Percentiles rank a stretch among this genome's conserved stretches.
These are phyloP conservation scores for Romanogobio albipinnatus DNA, from an alignment of 2,113 vertebrate species.

Conservation along the genomic window DNA sequence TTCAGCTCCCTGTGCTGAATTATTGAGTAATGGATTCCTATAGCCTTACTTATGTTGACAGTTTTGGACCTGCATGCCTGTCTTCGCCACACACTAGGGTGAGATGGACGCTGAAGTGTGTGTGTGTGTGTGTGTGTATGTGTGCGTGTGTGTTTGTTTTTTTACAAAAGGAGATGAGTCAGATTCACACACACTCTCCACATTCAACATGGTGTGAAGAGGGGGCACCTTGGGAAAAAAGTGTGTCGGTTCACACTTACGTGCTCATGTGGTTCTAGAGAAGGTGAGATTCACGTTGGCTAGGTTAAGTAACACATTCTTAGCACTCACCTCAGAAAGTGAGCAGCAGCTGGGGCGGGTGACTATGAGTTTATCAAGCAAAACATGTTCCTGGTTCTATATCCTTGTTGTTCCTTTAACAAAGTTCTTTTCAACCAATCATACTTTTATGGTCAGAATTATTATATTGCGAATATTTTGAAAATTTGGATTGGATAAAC, in stretches of 20 bases:
- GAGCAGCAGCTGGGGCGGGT: neutral
- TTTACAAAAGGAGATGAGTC: constrained; percentile 42
- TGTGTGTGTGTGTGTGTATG: constrained; percentile 21
- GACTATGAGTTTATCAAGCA: neutral
- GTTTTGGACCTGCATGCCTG: constrained; percentile 42
- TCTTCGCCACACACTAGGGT: constrained; percentile 18
- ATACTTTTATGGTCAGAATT: neutral
- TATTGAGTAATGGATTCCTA: constrained; percentile 57
- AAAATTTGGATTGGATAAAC: neutral
- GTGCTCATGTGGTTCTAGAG: constrained; percentile 1
- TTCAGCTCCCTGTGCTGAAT: constrained; percentile 50
- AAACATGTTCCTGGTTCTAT: neutral
- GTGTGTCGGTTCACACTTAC: constrained; percentile 26
- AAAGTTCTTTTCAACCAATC: neutral
- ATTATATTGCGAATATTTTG: neutral
- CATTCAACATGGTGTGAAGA: constrained; percentile 49
- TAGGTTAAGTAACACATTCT: constrained; percentile 17
- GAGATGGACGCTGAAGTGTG: constrained; percentile 11
- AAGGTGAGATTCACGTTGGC: constrained; percentile 4
- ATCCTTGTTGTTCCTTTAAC: neutral
- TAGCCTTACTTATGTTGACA: constrained; percentile 57
- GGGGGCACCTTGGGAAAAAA: constrained; percentile 12
- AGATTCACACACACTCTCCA: constrained; percentile 53
- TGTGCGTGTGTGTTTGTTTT: constrained; percentile 8
- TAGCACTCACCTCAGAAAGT: neutral